Evolutionary conservation across 1,140 invertebrate genomes (phyloP).

Genomic region (Grapholita molesta): DNA sequence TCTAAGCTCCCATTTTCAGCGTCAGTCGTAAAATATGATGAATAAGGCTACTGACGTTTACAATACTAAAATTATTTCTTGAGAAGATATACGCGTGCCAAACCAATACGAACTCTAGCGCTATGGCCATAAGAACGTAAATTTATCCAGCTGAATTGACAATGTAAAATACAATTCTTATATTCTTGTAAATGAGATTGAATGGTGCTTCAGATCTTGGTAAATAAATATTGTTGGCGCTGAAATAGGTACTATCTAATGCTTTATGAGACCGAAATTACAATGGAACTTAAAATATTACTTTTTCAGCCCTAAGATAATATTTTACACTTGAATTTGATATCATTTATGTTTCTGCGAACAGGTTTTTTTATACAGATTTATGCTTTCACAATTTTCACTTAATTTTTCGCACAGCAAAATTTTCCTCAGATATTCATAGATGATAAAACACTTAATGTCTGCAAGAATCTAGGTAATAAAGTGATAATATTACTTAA

Average conservation of each 20-base stretch:
- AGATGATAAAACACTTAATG: too few species aligned
- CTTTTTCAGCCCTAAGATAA: background rate
- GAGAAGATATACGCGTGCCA: background rate
- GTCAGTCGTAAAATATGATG: background rate
- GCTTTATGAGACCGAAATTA: background rate
- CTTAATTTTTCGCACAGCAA: too few species aligned
- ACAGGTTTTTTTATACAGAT: too few species aligned
- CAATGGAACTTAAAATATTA: background rate
- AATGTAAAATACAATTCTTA: background rate
- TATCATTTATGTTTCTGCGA: background rate
- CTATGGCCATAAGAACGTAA: background rate
- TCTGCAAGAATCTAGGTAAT: too few species aligned
- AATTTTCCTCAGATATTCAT: too few species aligned
- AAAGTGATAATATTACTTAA: too few species aligned
- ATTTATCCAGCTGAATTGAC: background rate
- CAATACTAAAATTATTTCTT: background rate
- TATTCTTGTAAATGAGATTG: background rate
- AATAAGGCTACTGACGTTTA: background rate
- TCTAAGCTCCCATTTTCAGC: background rate
- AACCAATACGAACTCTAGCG: background rate
- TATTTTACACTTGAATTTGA: background rate
- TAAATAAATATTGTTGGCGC: background rate
- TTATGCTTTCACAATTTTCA: too few species aligned
- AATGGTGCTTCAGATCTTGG: background rate
- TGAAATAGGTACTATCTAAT: background rate